Percentiles rank a stretch among this genome's conserved stretches.
These are phyloP conservation scores for Procavia capensis DNA, from an alignment of 2,113 vertebrate species.

Conservation along the genomic window DNA sequence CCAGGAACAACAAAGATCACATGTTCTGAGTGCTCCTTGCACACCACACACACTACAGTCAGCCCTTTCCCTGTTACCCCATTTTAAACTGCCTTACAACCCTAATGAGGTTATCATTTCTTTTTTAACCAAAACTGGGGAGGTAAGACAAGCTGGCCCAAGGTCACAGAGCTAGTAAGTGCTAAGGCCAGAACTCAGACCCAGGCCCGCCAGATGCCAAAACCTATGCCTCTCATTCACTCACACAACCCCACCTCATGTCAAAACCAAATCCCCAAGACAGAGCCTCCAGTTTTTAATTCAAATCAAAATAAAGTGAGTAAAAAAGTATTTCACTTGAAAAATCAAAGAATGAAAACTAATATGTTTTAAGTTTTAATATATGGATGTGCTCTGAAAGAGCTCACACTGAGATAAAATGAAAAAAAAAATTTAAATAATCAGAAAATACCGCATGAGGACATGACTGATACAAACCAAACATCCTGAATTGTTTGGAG, in stretches of 20 bases:
- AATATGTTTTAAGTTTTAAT: neutral
- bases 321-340: neutral
- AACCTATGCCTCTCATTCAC: slow-evolving; percentile 7
- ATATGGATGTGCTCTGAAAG: neutral
- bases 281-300: slow-evolving; percentile 17
- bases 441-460: neutral
- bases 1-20: neutral
- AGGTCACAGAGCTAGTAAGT: slow-evolving; percentile 21
- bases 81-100: neutral
- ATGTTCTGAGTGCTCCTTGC: fast-evolving
- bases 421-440: slow-evolving; percentile 50
- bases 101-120: neutral
- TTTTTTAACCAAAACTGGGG: neutral
- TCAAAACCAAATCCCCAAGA: slow-evolving; percentile 57
- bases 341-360: neutral
- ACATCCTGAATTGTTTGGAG: neutral
- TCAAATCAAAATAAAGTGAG: slow-evolving; percentile 29
- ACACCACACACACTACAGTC: neutral
- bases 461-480: neutral
- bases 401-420: neutral
- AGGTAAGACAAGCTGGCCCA: neutral
- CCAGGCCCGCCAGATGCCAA: neutral
- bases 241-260: neutral
- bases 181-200: neutral
- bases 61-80: neutral